phyloP scores from a whole-genome alignment of 2,888 invertebrate species.

The Cremastobaeus sp. region DNA sequence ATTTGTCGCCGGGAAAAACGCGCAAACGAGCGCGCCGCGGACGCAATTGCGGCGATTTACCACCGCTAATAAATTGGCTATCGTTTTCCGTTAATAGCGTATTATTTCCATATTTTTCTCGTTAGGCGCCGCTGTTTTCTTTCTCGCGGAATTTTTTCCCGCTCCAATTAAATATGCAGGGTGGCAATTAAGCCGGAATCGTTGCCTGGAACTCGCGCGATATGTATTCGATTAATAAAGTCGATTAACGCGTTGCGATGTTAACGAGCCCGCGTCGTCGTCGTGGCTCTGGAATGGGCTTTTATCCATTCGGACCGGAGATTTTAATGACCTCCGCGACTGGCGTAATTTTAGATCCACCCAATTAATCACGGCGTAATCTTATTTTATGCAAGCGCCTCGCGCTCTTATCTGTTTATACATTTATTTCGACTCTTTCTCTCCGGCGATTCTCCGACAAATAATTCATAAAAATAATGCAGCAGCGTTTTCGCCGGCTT shows the following conservation, averaged over 20 bases:
- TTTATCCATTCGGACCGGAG: slow-evolving; percentile 34
- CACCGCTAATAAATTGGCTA: slow-evolving; percentile 12
- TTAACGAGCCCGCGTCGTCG: slow-evolving; percentile 61
- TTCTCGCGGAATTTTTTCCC: slow-evolving; percentile 21
- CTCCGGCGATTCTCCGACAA: slow-evolving; percentile 5
- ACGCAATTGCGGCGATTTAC: slow-evolving; percentile 10
- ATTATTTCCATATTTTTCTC: slow-evolving; percentile 44
- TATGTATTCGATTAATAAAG: slow-evolving; percentile 64
- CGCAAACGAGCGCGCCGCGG: not conserved
- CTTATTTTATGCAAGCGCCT: slow-evolving; percentile 54
- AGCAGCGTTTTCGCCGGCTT: slow-evolving; percentile 1
- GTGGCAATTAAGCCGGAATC: slow-evolving; percentile 59
- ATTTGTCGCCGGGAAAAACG: not conserved
- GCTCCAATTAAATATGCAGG: slow-evolving; percentile 52
- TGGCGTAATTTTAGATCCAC: slow-evolving; percentile 59
- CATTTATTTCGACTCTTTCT: slow-evolving; percentile 40
- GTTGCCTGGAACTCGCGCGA: slow-evolving; percentile 52
- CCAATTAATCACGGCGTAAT: slow-evolving; percentile 60
- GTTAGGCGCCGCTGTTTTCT: slow-evolving; percentile 25
- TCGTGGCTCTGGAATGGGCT: slow-evolving; percentile 46
- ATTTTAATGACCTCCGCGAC: slow-evolving; percentile 62
- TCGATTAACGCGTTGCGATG: slow-evolving; percentile 62
- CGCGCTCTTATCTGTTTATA: slow-evolving; percentile 47
- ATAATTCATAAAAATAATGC: no score
- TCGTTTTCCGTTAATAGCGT: slow-evolving; percentile 41